Percentiles rank a stretch among this genome's conserved stretches.
Conservation (phyloP, 2,113 vertebrate species). For the Nothobranchius kuhntae region DNA sequence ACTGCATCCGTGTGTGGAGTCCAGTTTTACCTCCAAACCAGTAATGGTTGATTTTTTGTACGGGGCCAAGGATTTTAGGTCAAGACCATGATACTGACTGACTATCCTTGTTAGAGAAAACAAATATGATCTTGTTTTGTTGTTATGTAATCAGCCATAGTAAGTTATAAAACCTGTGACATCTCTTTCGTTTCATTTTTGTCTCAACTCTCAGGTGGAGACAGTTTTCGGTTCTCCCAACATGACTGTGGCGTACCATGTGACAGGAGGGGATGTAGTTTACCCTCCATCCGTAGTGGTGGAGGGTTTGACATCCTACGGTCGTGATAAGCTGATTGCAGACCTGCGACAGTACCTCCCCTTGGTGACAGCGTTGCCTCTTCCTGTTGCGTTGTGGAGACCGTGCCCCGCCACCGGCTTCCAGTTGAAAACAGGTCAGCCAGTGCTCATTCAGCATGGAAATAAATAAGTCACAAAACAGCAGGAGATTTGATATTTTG, state of each 20-base stretch:
- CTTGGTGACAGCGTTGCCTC: constrained; percentile 86
- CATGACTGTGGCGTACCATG: constrained; percentile 91
- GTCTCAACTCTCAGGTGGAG: constrained; percentile 81
- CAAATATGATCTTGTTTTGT: too few relatives aligned
- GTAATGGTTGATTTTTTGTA: too few relatives aligned
- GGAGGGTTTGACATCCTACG: constrained; percentile 83
- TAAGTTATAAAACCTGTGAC: too few relatives aligned
- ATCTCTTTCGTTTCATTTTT: not conserved
- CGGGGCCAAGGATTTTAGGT: too few relatives aligned
- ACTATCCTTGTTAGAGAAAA: too few relatives aligned
- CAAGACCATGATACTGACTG: too few relatives aligned
- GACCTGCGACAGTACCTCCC: constrained; percentile 89
- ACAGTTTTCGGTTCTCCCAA: constrained; percentile 88
- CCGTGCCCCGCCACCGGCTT: constrained; percentile 83
- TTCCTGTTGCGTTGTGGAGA: constrained; percentile 86
- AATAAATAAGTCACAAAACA: constrained; percentile 31
- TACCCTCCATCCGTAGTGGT: constrained; percentile 86
- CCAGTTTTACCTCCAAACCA: too few relatives aligned
- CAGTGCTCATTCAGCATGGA: constrained; percentile 29
- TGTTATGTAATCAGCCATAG: too few relatives aligned
- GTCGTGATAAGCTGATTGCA: constrained; percentile 86
- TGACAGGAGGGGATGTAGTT: constrained; percentile 82
- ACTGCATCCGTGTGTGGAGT: too few relatives aligned
- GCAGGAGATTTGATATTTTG: constrained; percentile 7
- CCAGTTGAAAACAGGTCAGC: constrained; percentile 94